A percentile compares a stretch with the other conserved stretches of the same genome.
phyloP scores from a whole-genome alignment of 2,113 vertebrate species.

The Petrocephalus microphthalmus region DNA sequence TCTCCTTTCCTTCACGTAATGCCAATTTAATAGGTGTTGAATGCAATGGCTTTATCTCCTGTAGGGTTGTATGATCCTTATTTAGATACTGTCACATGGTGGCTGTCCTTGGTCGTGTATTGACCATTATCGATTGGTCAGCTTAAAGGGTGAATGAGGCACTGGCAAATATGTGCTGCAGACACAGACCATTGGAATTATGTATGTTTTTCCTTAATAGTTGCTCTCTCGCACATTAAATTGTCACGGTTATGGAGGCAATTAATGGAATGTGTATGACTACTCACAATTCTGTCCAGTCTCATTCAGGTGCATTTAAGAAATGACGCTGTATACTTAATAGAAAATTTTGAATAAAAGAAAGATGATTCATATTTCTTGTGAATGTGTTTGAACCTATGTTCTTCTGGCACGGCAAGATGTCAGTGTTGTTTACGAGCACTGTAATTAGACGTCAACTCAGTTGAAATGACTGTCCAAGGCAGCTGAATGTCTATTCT shows the following conservation, averaged over 20 bases:
- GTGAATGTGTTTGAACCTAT: not conserved
- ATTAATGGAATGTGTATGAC: not conserved
- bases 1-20: not conserved
- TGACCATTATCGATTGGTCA: not conserved
- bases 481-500: not conserved
- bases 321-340: not conserved
- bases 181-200: not conserved
- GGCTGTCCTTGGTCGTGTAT: not conserved
- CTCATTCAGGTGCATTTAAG: not conserved
- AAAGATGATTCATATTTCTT: not conserved
- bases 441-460: not conserved
- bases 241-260: not conserved
- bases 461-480: not conserved
- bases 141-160: not conserved
- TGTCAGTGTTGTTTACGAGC: not conserved
- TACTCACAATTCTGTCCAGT: not conserved
- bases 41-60: conserved; percentile 2
- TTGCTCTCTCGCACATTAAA: not conserved
- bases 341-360: not conserved
- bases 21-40: not conserved
- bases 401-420: not conserved
- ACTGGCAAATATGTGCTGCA: not conserved
- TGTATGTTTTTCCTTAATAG: not conserved
- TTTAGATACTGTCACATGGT: not conserved
- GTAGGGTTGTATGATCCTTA: not conserved